Conservation (phyloP, 2,797 vertebrate species). For the Hydrocynus forskahlii region DNA sequence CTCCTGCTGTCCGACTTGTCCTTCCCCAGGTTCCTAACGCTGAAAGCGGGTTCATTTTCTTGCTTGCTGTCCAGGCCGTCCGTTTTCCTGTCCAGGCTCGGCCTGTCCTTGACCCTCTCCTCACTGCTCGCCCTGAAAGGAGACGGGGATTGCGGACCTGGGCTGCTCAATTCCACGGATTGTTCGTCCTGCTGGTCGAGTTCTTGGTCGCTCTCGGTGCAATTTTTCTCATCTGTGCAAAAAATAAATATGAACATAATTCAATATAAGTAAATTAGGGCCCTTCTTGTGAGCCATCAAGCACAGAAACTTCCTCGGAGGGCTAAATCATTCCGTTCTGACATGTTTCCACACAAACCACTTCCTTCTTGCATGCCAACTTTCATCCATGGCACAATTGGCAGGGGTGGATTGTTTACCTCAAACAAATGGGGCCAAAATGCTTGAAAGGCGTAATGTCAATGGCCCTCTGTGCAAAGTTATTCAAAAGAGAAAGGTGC, state of each 20-base stretch:
- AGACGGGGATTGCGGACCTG: conserved; percentile 62
- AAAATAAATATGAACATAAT: not conserved
- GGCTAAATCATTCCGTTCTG: not conserved
- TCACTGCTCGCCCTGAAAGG: conserved; percentile 66
- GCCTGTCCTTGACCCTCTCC: conserved; percentile 70
- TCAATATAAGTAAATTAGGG: too few relatives aligned
- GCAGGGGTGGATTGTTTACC: conserved; percentile 25
- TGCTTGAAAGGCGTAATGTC: conserved; percentile 9
- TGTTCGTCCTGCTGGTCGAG: conserved; percentile 80
- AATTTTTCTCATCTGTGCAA: conserved; percentile 78
- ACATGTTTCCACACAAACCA: conserved; percentile 23
- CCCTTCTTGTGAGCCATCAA: not conserved
- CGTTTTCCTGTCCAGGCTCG: conserved; percentile 63
- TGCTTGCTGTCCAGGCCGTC: conserved; percentile 60
- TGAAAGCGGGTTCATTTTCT: conserved; percentile 66
- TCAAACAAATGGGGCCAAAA: conserved; percentile 6
- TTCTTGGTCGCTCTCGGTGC: conserved; percentile 82
- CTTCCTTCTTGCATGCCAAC: conserved; percentile 39
- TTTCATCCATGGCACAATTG: conserved; percentile 16
- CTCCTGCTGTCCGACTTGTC: conserved; percentile 75
- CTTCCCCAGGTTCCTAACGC: conserved; percentile 73
- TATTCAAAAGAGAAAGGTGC: not conserved
- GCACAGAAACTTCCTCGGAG: not conserved
- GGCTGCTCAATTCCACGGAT: conserved; percentile 64
- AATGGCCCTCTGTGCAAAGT: not conserved